Percentiles rank a stretch among this genome's conserved stretches.
Evolutionary conservation across 2,888 invertebrate genomes (phyloP).

Genomic region (Vannuccia rotundouncinata): DNA sequence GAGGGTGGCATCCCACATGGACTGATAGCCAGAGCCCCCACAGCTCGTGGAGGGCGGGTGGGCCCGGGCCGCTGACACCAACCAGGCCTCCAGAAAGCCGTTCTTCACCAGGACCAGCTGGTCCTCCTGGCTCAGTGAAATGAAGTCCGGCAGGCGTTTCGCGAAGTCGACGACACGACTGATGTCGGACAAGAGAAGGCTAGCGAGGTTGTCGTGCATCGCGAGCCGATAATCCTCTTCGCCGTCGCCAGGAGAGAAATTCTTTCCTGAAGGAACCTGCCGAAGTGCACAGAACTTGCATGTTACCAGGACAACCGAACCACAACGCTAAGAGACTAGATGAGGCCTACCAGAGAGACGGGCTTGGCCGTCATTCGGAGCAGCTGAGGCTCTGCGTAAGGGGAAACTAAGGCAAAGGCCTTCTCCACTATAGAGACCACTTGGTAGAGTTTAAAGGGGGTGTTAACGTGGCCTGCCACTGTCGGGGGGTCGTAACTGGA

Average conservation of each 20-base stretch:
- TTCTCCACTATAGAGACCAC: not conserved
- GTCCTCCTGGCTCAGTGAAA: conserved; percentile 82
- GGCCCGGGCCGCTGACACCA: conserved; percentile 70
- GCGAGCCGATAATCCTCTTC: conserved; percentile 69
- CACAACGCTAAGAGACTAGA: no score
- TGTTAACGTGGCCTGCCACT: not conserved
- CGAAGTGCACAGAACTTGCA: no score
- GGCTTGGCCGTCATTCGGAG: not conserved
- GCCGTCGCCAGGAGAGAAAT: conserved; percentile 40
- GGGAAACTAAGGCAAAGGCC: not conserved
- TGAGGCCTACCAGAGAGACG: not conserved
- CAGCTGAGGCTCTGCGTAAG: not conserved
- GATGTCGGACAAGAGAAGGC: conserved; percentile 78
- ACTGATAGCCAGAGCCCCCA: not conserved
- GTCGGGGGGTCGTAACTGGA: no score
- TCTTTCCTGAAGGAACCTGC: conserved; percentile 32
- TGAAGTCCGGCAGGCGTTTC: conserved; percentile 83
- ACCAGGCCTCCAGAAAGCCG: conserved; percentile 93
- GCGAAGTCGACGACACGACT: conserved; percentile 92
- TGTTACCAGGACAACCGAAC: no score
- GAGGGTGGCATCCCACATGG: not conserved
- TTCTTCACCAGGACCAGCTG: conserved; percentile 90
- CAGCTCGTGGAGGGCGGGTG: not conserved
- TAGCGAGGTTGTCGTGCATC: conserved; percentile 79
- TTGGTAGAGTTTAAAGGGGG: not conserved